Conservation (phyloP, 2,888 invertebrate species). For the Sericinus montela region DNA sequence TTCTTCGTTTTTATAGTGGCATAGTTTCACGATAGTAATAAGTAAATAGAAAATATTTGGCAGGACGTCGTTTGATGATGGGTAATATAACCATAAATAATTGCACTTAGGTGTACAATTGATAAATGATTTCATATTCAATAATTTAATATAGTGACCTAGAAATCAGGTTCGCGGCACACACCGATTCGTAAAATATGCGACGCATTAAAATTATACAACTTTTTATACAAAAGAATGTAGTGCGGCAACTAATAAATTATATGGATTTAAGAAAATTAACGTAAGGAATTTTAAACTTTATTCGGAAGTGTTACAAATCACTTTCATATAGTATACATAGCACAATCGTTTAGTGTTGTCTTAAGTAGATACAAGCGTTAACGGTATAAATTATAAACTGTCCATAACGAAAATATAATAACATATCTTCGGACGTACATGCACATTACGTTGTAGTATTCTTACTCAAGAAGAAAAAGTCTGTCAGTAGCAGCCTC, state of each 20-base stretch:
- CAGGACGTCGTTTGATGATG: too few species aligned
- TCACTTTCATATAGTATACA: not conserved
- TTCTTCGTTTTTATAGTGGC: too few species aligned
- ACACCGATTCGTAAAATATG: constrained; percentile 10
- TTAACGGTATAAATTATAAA: constrained; percentile 15
- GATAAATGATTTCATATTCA: too few species aligned
- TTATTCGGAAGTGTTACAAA: not conserved
- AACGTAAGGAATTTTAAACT: not conserved
- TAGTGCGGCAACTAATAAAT: constrained; percentile 5
- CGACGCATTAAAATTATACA: constrained; percentile 1
- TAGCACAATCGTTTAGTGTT: constrained; percentile 8
- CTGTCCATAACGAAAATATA: constrained; percentile 66
- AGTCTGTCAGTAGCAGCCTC: constrained; percentile 46
- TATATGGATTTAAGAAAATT: not conserved
- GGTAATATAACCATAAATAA: too few species aligned
- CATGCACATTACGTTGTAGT: constrained; percentile 36
- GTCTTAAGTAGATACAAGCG: constrained; percentile 2
- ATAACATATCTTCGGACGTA: constrained; percentile 55
- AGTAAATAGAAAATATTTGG: too few species aligned
- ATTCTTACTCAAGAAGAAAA: constrained; percentile 55
- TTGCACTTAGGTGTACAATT: too few species aligned
- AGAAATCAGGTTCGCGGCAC: constrained; percentile 11
- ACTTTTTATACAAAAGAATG: constrained; percentile 12
- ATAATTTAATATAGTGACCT: constrained; percentile 11
- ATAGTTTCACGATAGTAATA: too few species aligned